phyloP scores from a whole-genome alignment of 2,888 invertebrate species.

The Penaeus monodon region DNA sequence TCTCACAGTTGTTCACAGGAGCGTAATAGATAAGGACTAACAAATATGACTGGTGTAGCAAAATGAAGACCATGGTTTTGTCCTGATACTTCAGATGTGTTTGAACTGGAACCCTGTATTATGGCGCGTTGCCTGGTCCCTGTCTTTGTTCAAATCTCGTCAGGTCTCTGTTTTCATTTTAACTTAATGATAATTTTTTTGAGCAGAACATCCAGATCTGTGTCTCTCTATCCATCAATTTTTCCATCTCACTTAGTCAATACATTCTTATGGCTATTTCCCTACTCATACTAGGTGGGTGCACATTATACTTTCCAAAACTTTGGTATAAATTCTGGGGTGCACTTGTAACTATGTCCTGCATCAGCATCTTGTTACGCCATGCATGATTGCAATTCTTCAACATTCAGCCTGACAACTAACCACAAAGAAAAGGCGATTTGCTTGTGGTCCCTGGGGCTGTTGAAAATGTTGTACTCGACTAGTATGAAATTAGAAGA shows the following conservation, averaged over 20 bases:
- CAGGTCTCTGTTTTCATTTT: neutral
- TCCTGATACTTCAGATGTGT: too few relatives aligned
- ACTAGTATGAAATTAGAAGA: constrained; percentile 44
- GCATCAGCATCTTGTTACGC: neutral
- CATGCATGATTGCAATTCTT: constrained; percentile 4
- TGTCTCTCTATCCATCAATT: too few relatives aligned
- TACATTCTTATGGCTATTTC: too few relatives aligned
- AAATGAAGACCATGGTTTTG: too few relatives aligned
- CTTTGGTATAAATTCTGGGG: too few relatives aligned
- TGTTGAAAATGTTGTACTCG: constrained; percentile 48
- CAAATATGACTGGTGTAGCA: too few relatives aligned
- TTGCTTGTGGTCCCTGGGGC: constrained; percentile 56
- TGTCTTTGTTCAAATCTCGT: constrained; percentile 1
- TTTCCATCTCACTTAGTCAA: too few relatives aligned
- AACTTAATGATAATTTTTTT: neutral
- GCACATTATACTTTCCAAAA: too few relatives aligned
- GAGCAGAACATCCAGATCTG: constrained; percentile 3
- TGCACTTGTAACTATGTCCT: too few relatives aligned
- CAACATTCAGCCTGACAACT: constrained; percentile 43
- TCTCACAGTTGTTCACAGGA: too few relatives aligned
- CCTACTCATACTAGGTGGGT: too few relatives aligned
- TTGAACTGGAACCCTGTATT: neutral
- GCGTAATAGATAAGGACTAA: too few relatives aligned
- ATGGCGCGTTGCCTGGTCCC: constrained; percentile 16
- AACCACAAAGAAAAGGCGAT: constrained; percentile 49